Conservation (phyloP, 2,888 invertebrate genomes). For the Polymixis flavicincta region DNA sequence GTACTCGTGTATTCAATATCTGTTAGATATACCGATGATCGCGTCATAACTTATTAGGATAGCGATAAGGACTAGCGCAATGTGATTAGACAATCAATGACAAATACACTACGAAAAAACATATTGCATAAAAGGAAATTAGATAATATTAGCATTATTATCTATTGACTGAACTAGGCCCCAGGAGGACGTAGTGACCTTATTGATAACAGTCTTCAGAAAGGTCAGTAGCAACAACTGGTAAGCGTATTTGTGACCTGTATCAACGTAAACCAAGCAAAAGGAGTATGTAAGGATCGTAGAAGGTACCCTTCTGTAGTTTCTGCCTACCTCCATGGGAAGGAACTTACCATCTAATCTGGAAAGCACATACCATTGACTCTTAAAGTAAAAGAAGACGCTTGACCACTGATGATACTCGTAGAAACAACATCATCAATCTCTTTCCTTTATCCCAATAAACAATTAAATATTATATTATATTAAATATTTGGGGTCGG, state of each 20-base stretch:
- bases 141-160: neutral
- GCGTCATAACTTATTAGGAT: neutral
- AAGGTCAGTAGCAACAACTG: no score
- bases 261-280: no score
- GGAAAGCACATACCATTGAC: neutral
- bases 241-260: no score
- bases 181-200: no score
- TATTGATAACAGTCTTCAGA: no score
- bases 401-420: neutral
- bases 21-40: neutral
- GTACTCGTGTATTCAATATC: neutral
- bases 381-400: neutral
- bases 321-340: no score
- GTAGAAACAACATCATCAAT: neutral
- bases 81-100: neutral
- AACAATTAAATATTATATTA: no score
- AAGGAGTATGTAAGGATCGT: no score
- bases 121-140: neutral
- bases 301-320: no score
- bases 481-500: neutral
- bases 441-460: neutral
- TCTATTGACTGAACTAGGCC: neutral
- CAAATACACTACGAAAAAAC: neutral
- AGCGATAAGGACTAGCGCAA: neutral
- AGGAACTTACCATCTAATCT: neutral